phyloP scores from a whole-genome alignment of 2,113 vertebrate genomes.

The Sterrhoptilus dennistouni region DNA sequence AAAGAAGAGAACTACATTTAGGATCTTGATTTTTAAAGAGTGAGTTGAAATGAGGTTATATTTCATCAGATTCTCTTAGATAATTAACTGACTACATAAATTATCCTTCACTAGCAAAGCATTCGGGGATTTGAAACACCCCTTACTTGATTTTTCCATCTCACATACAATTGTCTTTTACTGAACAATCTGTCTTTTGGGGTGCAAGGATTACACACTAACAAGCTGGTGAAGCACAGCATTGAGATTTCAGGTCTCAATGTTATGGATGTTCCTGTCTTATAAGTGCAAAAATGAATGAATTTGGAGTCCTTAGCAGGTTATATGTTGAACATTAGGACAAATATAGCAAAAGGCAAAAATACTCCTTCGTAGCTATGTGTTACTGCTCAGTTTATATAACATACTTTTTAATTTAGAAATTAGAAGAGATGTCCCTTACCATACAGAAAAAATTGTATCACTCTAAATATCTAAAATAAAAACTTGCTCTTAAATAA shows the following conservation, averaged over 20 bases:
- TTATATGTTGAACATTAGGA: background rate
- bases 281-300: background rate
- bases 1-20: background rate
- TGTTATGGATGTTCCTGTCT: background rate
- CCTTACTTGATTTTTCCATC: background rate
- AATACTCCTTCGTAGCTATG: background rate
- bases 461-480: background rate
- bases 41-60: background rate
- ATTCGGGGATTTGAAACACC: background rate
- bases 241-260: background rate
- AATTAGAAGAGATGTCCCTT: background rate
- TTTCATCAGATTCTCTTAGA: background rate
- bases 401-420: background rate
- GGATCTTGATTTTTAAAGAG: background rate
- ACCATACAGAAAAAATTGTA: background rate
- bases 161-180: background rate
- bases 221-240: background rate
- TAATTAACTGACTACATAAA: slow-evolving; percentile 12
- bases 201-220: background rate
- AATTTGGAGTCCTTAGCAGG: background rate
- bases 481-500: background rate
- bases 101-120: background rate
- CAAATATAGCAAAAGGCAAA: background rate
- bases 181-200: background rate
- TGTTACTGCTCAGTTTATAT: background rate